Conservation (phyloP, 1,140 invertebrate species). For the Habropoda laboriosa region DNA sequence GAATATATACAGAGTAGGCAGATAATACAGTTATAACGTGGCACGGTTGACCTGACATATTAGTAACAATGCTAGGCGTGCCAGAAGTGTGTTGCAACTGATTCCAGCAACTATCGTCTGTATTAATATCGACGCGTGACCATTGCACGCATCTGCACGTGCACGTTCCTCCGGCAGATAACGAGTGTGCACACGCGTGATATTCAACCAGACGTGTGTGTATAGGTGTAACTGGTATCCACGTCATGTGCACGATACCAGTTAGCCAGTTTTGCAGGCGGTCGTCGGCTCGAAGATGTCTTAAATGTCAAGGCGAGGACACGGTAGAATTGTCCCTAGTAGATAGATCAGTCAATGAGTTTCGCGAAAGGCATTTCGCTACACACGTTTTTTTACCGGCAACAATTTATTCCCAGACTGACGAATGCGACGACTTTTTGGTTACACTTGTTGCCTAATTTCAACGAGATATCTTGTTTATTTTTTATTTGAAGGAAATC, state of each 20-base stretch:
- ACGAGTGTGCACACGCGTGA: constrained; percentile 16
- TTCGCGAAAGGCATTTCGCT: constrained; percentile 48
- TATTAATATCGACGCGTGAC: constrained; percentile 55
- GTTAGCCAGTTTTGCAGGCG: constrained; percentile 59
- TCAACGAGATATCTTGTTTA: neutral
- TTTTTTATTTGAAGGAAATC: neutral
- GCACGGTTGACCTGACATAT: constrained; percentile 74
- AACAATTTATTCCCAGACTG: neutral
- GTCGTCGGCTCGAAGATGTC: constrained; percentile 65
- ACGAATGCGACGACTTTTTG: neutral
- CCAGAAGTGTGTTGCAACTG: constrained; percentile 74
- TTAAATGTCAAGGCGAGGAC: constrained; percentile 74
- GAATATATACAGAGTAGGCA: constrained; percentile 54
- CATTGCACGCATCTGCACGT: constrained; percentile 44
- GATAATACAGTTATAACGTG: constrained; percentile 61
- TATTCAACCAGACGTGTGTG: neutral
- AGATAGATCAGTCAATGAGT: constrained; percentile 47
- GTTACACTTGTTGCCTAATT: neutral
- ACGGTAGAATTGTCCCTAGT: constrained; percentile 36
- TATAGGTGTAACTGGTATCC: constrained; percentile 11
- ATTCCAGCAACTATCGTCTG: constrained; percentile 64
- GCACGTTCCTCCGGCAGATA: constrained; percentile 20
- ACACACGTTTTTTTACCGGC: neutral
- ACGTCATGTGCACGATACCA: constrained; percentile 13
- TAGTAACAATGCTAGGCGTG: constrained; percentile 80